Percentiles rank a stretch among this genome's conserved stretches.
These are phyloP conservation scores for Scleropages formosus DNA, from an alignment of 2,797 vertebrate species.

Conservation along the genomic window DNA sequence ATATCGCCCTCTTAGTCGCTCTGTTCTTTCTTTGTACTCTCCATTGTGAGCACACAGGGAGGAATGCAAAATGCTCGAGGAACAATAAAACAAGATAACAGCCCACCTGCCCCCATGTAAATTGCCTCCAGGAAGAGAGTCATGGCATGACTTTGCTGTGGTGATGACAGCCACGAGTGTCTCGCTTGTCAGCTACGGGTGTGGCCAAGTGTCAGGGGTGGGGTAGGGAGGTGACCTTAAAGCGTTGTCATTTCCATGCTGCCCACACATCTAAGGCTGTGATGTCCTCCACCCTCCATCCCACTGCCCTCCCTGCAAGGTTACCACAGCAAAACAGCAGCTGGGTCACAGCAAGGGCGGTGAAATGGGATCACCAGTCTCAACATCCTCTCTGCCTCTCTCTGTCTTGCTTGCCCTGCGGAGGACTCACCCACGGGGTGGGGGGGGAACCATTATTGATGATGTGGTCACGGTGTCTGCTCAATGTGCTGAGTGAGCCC, in stretches of 20 bases:
- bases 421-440: background rate
- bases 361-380: background rate
- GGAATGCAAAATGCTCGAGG: conserved; percentile 41
- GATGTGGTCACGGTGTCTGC: background rate
- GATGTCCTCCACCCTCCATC: background rate
- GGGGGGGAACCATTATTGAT: background rate
- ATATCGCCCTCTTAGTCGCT: conserved; percentile 22
- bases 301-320: background rate
- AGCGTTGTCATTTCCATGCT: no score
- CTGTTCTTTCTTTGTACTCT: conserved; percentile 27
- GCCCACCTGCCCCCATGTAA: conserved; percentile 32
- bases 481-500: background rate
- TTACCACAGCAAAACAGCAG: background rate
- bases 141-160: background rate
- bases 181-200: background rate
- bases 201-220: background rate
- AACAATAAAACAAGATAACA: conserved; percentile 38
- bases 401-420: background rate
- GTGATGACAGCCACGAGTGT: background rate
- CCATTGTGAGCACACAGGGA: conserved; percentile 30
- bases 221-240: background rate
- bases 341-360: background rate
- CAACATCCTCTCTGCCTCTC: background rate
- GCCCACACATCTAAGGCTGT: background rate
- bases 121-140: conserved; percentile 23